Evolutionary conservation across 2,113 vertebrate genomes (phyloP).

Genomic region (Anolis carolinensis): DNA sequence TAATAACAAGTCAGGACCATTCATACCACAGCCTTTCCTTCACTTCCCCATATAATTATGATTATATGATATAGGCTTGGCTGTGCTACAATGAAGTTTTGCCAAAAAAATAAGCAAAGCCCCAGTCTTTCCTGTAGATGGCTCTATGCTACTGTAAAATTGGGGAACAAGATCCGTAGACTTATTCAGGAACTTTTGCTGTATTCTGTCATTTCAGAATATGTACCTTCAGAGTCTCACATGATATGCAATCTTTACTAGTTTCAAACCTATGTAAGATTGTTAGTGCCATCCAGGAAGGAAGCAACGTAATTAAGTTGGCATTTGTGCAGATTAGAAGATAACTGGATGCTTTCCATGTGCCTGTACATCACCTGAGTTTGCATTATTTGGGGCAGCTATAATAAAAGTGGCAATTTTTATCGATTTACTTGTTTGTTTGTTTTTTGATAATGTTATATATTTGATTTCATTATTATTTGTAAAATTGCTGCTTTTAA

Average conservation of each 20-base stretch:
- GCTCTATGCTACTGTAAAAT: constrained; percentile 63
- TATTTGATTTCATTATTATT: no score
- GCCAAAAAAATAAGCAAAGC: neutral
- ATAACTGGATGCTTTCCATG: neutral
- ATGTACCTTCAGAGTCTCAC: neutral
- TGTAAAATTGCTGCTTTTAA: no score
- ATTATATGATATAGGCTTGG: neutral
- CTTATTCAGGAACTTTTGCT: fast-evolving
- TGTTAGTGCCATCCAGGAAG: no score
- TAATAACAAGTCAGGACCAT: neutral
- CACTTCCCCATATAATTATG: neutral
- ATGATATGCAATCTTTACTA: neutral
- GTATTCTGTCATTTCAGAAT: neutral
- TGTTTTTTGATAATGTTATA: no score
- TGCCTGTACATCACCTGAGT: neutral
- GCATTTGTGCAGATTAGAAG: neutral
- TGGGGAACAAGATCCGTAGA: neutral
- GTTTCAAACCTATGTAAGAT: neutral
- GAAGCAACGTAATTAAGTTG: neutral
- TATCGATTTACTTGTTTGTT: no score
- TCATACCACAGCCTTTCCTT: no score
- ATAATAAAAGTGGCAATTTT: neutral
- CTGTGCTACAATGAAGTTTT: fast-evolving
- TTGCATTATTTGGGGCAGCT: neutral
- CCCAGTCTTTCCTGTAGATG: constrained; percentile 62